Percentiles rank a stretch among this genome's conserved stretches.
Conservation (phyloP, 2,113 vertebrate species). For the Mesoclemmys tuberculata region DNA sequence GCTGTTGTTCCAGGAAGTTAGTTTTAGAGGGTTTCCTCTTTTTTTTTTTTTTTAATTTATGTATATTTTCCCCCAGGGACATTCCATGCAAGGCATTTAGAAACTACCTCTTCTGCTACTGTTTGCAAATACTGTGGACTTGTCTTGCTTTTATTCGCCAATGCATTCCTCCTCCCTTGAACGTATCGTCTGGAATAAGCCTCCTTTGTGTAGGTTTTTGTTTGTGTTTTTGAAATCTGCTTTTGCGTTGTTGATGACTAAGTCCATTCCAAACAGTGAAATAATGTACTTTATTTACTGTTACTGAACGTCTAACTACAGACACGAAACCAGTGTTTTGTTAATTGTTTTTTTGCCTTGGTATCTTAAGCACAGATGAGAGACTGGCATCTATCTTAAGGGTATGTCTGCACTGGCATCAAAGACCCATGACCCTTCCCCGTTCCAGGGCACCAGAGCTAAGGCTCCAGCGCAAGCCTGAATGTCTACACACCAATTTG, state of each 20-base stretch:
- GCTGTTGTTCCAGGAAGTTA: conserved; percentile 43
- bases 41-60: background rate
- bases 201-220: background rate
- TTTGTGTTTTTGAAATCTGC: background rate
- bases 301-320: too few relatives aligned
- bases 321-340: background rate
- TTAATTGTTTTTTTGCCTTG: background rate
- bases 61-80: background rate
- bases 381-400: background rate
- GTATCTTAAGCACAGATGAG: background rate
- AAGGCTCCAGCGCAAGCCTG: background rate
- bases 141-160: background rate
- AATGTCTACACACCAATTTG: background rate
- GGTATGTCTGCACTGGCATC: too few relatives aligned
- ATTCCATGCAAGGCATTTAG: accelerated
- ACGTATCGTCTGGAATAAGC: background rate
- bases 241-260: background rate
- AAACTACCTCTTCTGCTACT: background rate
- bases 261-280: background rate
- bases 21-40: background rate
- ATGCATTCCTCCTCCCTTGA: background rate
- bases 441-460: background rate
- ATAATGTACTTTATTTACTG: background rate
- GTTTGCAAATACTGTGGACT: conserved; percentile 26
- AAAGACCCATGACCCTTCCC: background rate